A percentile compares a stretch with the other conserved stretches of the same genome.
Evolutionary conservation across 2,888 invertebrate species (phyloP).

Genomic region (Cantharis rustica): DNA sequence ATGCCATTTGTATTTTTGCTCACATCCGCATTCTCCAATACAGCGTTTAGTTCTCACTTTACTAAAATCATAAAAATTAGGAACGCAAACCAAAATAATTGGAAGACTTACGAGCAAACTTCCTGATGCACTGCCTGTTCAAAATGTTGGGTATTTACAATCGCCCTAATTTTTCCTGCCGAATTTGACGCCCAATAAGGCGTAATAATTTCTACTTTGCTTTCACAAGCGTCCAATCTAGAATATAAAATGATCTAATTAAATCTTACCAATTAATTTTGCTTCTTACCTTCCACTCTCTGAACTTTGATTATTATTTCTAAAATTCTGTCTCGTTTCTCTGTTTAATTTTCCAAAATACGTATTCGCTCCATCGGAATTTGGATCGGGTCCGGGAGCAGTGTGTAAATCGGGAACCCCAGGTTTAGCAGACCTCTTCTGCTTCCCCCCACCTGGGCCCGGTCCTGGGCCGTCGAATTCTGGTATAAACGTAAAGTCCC

Average conservation of each 20-base stretch:
- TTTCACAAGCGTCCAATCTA: conserved; percentile 87
- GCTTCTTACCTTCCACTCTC: conserved; percentile 60
- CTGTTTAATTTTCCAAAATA: conserved; percentile 60
- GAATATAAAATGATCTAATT: conserved; percentile 40
- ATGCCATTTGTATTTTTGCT: conserved; percentile 89
- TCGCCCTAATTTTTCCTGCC: conserved; percentile 86
- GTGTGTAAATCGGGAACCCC: conserved; percentile 65
- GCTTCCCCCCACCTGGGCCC: conserved; percentile 54
- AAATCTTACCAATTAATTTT: not conserved
- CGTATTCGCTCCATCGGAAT: conserved; percentile 57
- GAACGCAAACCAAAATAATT: not conserved
- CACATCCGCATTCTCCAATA: conserved; percentile 85
- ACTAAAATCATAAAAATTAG: conserved; percentile 57
- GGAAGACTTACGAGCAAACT: conserved; percentile 81
- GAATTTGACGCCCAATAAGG: conserved; percentile 95
- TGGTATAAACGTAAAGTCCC: conserved; percentile 76
- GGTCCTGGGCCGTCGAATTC: conserved; percentile 52
- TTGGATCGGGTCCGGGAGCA: conserved; percentile 56
- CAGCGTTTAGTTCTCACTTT: conserved; percentile 82
- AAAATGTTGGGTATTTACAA: conserved; percentile 93
- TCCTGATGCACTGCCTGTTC: conserved; percentile 95
- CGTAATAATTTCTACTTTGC: conserved; percentile 89
- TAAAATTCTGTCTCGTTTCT: conserved; percentile 60
- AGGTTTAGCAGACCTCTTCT: conserved; percentile 53
- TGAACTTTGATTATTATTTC: conserved; percentile 59